Conservation (phyloP, 2,797 vertebrate species). For the Epinephelus awoara region DNA sequence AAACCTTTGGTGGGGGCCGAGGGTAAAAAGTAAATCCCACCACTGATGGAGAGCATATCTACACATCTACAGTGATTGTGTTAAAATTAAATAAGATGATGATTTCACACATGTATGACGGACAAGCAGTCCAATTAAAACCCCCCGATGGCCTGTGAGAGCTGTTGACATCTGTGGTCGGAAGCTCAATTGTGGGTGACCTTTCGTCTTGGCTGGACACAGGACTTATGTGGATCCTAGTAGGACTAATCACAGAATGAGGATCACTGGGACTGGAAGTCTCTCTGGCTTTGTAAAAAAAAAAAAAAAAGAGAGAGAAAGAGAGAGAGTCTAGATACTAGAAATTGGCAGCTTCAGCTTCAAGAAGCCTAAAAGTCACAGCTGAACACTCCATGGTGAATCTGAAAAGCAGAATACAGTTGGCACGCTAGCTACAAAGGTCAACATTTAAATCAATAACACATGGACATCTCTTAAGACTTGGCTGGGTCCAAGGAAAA, state of each 20-base stretch:
- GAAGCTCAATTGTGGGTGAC: constrained; percentile 63
- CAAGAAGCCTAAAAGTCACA: constrained; percentile 34
- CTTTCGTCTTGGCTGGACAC: constrained; percentile 62
- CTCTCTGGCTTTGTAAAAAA: constrained; percentile 31
- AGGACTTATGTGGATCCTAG: constrained; percentile 66
- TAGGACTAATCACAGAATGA: constrained; percentile 61
- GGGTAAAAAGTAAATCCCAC: constrained; percentile 20
- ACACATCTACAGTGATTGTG: constrained; percentile 18
- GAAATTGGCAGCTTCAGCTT: constrained; percentile 37
- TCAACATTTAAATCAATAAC: constrained; percentile 72
- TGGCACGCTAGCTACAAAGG: constrained; percentile 39
- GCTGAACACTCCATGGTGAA: constrained; percentile 29
- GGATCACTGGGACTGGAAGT: constrained; percentile 42
- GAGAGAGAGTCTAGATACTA: constrained; percentile 9
- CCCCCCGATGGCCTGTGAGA: constrained; percentile 63
- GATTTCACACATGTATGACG: constrained; percentile 52
- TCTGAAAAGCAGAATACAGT: constrained; percentile 51
- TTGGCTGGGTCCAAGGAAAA: constrained; percentile 51
- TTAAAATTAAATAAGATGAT: constrained; percentile 40
- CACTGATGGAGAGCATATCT: constrained; percentile 31
- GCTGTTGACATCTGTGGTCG: constrained; percentile 68
- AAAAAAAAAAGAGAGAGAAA: neutral
- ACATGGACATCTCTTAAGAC: constrained; percentile 62
- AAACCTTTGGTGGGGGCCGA: constrained; percentile 14
- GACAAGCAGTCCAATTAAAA: constrained; percentile 41